phyloP scores from a whole-genome alignment of 2,888 invertebrate species.

The Pammene aurita region DNA sequence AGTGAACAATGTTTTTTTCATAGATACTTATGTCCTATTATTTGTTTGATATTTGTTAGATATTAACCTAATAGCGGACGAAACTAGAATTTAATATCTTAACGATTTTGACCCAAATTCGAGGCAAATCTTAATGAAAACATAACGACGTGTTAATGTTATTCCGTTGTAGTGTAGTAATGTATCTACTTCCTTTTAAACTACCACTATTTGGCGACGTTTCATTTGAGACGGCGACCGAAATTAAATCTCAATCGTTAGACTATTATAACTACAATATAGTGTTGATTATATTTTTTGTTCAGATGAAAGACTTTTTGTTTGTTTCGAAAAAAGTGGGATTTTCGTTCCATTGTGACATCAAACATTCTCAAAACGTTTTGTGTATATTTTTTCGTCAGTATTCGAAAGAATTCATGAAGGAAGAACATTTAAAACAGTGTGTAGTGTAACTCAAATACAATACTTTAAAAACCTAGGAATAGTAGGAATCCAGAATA shows the following conservation, averaged over 20 bases:
- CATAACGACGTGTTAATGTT: slow-evolving; percentile 20
- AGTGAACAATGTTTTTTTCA: no score
- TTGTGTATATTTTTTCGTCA: no score
- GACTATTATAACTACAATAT: not conserved
- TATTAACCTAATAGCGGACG: slow-evolving; percentile 6
- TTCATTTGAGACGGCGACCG: not conserved
- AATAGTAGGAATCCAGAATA: not conserved
- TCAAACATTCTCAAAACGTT: no score
- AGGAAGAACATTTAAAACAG: not conserved
- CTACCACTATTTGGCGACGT: not conserved
- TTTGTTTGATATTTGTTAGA: no score
- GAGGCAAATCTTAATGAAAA: slow-evolving; percentile 14
- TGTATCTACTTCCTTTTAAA: slow-evolving; percentile 5
- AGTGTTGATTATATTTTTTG: not conserved
- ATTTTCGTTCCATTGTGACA: no score
- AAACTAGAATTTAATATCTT: slow-evolving; percentile 15
- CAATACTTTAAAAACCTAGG: not conserved
- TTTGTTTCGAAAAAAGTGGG: not conserved
- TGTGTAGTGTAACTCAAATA: not conserved
- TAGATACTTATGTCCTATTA: no score
- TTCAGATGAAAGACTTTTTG: not conserved
- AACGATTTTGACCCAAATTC: slow-evolving; percentile 37
- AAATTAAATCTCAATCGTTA: not conserved
- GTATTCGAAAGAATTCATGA: not conserved
- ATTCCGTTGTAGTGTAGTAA: not conserved